Evolutionary conservation across 2,113 vertebrate genomes (phyloP).

Genomic region (Fukomys damarensis): DNA sequence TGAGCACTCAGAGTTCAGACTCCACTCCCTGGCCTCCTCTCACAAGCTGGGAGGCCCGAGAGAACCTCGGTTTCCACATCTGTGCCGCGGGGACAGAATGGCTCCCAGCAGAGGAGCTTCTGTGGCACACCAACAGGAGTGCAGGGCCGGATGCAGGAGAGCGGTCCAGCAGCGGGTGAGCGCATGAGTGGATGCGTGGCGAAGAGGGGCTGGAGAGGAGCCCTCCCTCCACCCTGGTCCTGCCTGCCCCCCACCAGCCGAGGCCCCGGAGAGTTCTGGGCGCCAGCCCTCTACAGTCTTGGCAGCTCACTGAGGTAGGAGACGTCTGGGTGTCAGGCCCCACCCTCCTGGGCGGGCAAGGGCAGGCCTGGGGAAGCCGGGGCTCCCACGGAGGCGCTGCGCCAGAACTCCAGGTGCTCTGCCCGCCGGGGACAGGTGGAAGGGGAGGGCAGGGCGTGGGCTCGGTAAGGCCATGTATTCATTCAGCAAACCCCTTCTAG

Average conservation of each 20-base stretch:
- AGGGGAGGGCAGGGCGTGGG: neutral
- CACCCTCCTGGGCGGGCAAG: neutral
- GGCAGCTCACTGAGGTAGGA: neutral
- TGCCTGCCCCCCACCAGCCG: neutral
- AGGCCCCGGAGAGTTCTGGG: neutral
- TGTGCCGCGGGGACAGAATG: neutral
- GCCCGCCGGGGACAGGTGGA: neutral
- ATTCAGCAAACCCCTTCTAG: conserved; percentile 61
- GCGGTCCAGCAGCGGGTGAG: neutral
- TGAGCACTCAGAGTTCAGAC: neutral
- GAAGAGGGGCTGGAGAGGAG: rapidly evolving
- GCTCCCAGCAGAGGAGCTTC: neutral
- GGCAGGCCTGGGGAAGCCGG: neutral
- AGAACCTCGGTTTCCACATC: neutral
- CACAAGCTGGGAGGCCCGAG: no score
- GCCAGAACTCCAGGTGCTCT: conserved; percentile 35
- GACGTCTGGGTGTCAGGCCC: neutral
- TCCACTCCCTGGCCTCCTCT: neutral
- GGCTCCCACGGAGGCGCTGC: neutral
- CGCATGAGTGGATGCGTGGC: neutral
- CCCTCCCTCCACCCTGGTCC: neutral
- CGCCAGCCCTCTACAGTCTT: neutral
- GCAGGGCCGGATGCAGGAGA: neutral
- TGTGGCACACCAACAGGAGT: neutral
- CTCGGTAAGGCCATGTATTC: neutral